Conservation (phyloP, 2,797 vertebrate genomes). For the Brachyalestes nurse region DNA sequence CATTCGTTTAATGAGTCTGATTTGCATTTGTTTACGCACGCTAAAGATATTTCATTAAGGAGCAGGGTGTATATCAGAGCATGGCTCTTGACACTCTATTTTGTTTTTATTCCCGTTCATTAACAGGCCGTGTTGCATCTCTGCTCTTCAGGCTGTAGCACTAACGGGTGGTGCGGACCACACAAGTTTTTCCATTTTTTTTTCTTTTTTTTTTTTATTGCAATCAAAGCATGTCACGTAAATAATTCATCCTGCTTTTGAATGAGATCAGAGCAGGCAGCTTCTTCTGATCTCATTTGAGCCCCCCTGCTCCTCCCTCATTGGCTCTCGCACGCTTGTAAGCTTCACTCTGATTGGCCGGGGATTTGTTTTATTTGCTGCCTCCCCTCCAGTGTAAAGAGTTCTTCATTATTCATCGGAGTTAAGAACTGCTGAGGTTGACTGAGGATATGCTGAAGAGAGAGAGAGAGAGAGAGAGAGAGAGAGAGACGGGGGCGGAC, state of each 20-base stretch:
- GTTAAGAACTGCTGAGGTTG: slow-evolving; percentile 55
- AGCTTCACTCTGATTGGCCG: slow-evolving; percentile 57
- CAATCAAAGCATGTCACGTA: slow-evolving; percentile 61
- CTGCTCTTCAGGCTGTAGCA: not conserved
- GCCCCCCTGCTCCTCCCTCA: slow-evolving; percentile 43
- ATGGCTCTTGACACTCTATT: not conserved
- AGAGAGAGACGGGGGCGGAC: slow-evolving; percentile 47
- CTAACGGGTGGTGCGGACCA: slow-evolving; percentile 41
- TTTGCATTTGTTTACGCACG: slow-evolving; percentile 75
- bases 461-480: slow-evolving; percentile 39
- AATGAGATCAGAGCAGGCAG: slow-evolving; percentile 62
- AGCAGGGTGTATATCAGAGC: not conserved
- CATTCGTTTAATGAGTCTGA: slow-evolving; percentile 66
- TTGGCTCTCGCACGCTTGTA: slow-evolving; percentile 56
- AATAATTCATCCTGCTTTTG: slow-evolving; percentile 74
- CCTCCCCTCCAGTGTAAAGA: slow-evolving; percentile 49
- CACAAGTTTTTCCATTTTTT: not conserved
- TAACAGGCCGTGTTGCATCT: not conserved
- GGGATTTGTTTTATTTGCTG: slow-evolving; percentile 67
- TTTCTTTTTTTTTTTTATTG: slow-evolving; percentile 30
- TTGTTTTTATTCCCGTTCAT: not conserved
- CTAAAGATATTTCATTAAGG: slow-evolving; percentile 62
- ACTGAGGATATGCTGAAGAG: slow-evolving; percentile 64
- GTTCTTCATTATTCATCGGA: slow-evolving; percentile 72
- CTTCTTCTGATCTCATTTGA: slow-evolving; percentile 67